Evolutionary conservation across 2,797 vertebrate genomes (phyloP), one percentile per base, ranked within the genome.

Genomic region (Ciconia nigra): DNA sequence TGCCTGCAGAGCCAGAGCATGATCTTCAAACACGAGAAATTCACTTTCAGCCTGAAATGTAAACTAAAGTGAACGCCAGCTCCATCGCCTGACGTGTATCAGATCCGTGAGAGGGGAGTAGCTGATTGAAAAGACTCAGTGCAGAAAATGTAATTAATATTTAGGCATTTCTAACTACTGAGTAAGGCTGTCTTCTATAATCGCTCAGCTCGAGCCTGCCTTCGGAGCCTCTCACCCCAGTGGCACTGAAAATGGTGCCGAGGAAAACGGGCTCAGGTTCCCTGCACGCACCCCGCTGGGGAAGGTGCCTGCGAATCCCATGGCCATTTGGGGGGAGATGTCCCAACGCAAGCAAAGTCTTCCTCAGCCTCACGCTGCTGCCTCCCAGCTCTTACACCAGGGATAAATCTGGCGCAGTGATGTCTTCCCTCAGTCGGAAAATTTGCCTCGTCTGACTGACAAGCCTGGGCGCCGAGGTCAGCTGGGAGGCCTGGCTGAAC

Each of bases 401-500:
- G 86, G 78, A 67, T 44, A 87, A 97, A 94, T 90, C 90, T 94
- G 86, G 87, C 2, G 0, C 70, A 52, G 81, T 0, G 1, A 57
- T 20, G 6, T 67, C 91, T 93, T 93, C 88, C 84, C 83, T 97
- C 51, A 11, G 57, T 51, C 12, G 83, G 93, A 96, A 95, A 84
- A 94, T 95, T 81, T 92, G 76, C 96, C 81, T 76, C 4, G 7
- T 65, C 88, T 95, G 91, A 94, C 58, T 81, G 96, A 86, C 93
- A 89, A 84, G 89, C 35, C 81, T 9, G 66, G 69, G 82, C 67
- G 3, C 62, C 1, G 15, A 79, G 92, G 94, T 96, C 94, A 95
- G 92, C 83, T 96, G 95, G 96, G 89, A 95, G 78, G 76, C 61
- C 95, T 96, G 94, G 79, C 78, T 93, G 97, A 93, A 92, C 93